phyloP scores from a whole-genome alignment of 2,888 invertebrate species.

The Acanthosepion pharaonis region DNA sequence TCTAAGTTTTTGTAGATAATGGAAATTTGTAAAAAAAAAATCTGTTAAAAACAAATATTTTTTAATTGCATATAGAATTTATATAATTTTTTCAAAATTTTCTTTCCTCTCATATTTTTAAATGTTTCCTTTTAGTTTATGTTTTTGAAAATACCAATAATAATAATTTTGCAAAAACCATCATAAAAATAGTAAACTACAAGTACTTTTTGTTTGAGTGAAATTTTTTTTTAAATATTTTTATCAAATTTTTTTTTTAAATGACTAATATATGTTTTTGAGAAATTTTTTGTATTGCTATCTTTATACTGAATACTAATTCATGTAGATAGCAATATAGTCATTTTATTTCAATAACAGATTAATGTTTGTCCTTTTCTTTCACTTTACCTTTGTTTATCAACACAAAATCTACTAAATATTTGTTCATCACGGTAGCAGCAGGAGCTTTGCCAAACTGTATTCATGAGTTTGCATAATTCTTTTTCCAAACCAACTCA shows the following conservation, averaged over 20 bases:
- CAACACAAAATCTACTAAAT: neutral
- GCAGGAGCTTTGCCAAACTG: neutral
- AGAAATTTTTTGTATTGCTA: neutral
- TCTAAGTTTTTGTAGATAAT: too few species aligned
- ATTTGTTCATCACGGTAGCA: neutral
- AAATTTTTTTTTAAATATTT: neutral
- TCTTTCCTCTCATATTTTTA: too few species aligned
- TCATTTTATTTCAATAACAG: too few species aligned
- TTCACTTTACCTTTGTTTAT: neutral
- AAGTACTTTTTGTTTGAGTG: neutral
- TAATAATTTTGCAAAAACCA: neutral
- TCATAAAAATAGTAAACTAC: neutral
- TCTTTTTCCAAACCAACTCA: neutral
- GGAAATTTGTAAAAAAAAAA: too few species aligned
- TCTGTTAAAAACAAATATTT: too few species aligned
- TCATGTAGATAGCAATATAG: too few species aligned
- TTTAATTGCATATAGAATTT: too few species aligned
- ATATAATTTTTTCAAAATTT: too few species aligned
- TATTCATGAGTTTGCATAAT: neutral
- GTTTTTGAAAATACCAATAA: too few species aligned
- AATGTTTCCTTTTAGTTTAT: too few species aligned
- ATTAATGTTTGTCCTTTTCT: too few species aligned
- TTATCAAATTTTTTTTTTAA: neutral
- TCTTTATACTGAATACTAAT: too few species aligned
- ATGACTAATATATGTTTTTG: neutral